phyloP scores from a whole-genome alignment of 2,888 invertebrate genomes.

The Cataglyphis livida region DNA sequence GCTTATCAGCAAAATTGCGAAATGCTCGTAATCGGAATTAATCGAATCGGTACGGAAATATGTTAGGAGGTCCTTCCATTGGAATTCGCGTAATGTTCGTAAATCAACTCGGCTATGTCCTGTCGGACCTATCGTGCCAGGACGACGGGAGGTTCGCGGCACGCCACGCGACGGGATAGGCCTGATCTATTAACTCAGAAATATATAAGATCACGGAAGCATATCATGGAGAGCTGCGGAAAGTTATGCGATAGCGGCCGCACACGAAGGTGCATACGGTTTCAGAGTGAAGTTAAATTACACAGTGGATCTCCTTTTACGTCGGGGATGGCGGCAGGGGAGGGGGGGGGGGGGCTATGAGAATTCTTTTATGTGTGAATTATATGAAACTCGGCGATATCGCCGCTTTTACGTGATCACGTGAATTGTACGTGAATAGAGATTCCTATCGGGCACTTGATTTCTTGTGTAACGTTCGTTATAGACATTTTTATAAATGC shows the following conservation, averaged over 20 bases:
- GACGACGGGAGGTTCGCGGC: conserved; percentile 30
- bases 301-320: conserved; percentile 51
- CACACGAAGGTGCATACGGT: conserved; percentile 66
- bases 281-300: conserved; percentile 59
- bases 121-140: conserved; percentile 44
- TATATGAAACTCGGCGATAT: conserved; percentile 39
- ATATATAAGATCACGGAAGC: conserved; percentile 75
- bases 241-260: conserved; percentile 73
- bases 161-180: conserved; percentile 30
- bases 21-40: background rate
- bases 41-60: background rate
- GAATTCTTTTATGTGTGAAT: conserved; percentile 46
- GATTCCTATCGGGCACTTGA: conserved; percentile 16
- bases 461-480: background rate
- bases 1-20: background rate
- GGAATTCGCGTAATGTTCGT: conserved; percentile 46
- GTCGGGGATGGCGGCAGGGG: background rate
- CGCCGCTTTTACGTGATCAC: conserved; percentile 29
- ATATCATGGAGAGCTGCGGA: conserved; percentile 61
- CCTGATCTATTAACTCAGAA: conserved; percentile 67
- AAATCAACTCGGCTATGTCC: conserved; percentile 33
- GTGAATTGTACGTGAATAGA: background rate
- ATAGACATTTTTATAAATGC: conserved; percentile 18
- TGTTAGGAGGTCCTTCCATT: background rate
- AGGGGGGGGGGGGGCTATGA: background rate